Evolutionary conservation across 2,888 invertebrate species (phyloP), one percentile per base, ranked within the genome.

Genomic region (Amphipyra berbera): DNA sequence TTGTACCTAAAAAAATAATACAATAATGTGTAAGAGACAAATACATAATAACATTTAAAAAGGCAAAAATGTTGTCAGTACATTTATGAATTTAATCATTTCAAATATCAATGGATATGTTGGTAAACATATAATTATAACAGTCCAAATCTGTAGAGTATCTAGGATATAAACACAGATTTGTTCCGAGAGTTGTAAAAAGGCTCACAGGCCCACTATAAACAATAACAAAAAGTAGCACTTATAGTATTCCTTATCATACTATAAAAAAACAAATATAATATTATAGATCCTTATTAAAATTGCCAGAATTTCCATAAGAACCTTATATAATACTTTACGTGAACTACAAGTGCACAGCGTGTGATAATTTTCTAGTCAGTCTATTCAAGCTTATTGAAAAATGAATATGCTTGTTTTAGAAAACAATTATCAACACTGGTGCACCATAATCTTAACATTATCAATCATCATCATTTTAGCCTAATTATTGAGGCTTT

Each of bases 1-100:
- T 86, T 87, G 87, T 87, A 88, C 87, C 85, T 88, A 88, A 88
- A 90, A 86, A 84, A 87, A 86, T 78, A 84, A 79, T 75, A 82
- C 75, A 79, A 79, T 80, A 67, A 71, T 33, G 56, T 69, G 50
- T 78, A 75, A 77, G 71, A 69, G 73, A 76, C 63, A 77, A 73
- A 72, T 62, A 68, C 67, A 68, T 72, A 76, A 72, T 66, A 73
- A 73, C 70, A 76, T 73, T 80, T 73, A 76, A 65, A 73, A 78
- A 79, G 68, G 68, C 67, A 78, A 76, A n/a, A 71, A 72, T 60
- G 55, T 60, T 65, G 67, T 73, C 73, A 78, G 72, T 82, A 83
- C 78, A 83, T 80, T 79, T 2, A 76, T 60, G 61, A 79, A 78
- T 77, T 71, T 67, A 76, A 70, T 78, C 44, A 59, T 68, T 68